Percentiles rank a stretch among this genome's conserved stretches.
Conservation (phyloP, 2,888 invertebrate species). For the Mythimna impura region DNA sequence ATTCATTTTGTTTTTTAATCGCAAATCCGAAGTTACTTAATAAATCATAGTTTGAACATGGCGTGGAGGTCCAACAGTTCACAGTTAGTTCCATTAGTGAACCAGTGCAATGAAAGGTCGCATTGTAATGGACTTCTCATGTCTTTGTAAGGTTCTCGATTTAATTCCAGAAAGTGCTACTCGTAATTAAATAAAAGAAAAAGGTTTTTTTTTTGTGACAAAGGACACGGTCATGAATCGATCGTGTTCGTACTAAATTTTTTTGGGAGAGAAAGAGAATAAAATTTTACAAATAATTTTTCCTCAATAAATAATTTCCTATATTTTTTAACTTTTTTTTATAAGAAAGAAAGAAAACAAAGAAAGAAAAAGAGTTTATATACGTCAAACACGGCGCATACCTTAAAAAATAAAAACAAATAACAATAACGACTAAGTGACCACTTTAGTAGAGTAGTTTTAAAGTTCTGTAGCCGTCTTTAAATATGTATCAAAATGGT, state of each 20-base stretch:
- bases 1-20: not conserved
- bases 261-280: not conserved
- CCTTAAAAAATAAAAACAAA: no score
- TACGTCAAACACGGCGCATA: no score
- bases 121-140: slow-evolving; percentile 79
- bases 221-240: not conserved
- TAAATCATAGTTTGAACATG: slow-evolving; percentile 30
- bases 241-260: not conserved
- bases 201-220: slow-evolving; percentile 9
- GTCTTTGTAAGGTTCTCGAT: slow-evolving; percentile 66
- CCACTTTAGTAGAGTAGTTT: slow-evolving; percentile 11
- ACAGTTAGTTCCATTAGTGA: slow-evolving; percentile 68
- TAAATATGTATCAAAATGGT: not conserved
- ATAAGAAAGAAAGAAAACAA: no score
- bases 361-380: no score
- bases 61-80: slow-evolving; percentile 19
- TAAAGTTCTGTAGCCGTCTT: not conserved
- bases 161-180: slow-evolving; percentile 58
- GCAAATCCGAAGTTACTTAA: slow-evolving; percentile 9
- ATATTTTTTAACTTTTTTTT: not conserved
- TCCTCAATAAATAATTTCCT: not conserved
- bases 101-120: slow-evolving; percentile 74
- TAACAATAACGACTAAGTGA: not conserved
- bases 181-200: slow-evolving; percentile 38
- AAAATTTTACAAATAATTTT: not conserved